Percentiles rank a stretch among this genome's conserved stretches.
phyloP scores from a whole-genome alignment of 2,113 vertebrate genomes.

The Platichthys flesus region DNA sequence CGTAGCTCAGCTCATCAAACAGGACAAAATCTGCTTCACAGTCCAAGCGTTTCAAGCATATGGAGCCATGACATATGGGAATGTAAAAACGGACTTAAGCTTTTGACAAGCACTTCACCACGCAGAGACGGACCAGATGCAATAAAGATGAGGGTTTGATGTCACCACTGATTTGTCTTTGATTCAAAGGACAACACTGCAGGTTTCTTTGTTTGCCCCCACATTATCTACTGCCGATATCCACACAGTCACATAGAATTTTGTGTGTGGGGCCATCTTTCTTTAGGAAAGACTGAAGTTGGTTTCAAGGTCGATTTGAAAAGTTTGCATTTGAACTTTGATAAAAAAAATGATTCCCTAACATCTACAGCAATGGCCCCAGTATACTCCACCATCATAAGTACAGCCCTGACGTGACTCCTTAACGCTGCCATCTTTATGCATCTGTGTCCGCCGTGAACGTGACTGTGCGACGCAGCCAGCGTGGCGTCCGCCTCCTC shows the following conservation, averaged over 20 bases:
- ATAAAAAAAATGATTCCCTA: too few relatives aligned
- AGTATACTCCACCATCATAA: too few relatives aligned
- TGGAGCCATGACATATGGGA: not conserved
- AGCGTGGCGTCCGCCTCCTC: conserved; percentile 5
- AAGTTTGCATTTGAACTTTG: too few relatives aligned
- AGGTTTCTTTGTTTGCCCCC: too few relatives aligned
- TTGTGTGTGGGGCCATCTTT: too few relatives aligned
- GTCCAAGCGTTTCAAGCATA: conserved; percentile 39
- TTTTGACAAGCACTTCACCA: conserved; percentile 27
- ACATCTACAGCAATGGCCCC: too few relatives aligned
- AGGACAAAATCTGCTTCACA: not conserved
- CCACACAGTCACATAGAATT: too few relatives aligned
- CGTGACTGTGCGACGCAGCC: conserved; percentile 7
- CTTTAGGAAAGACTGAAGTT: too few relatives aligned
- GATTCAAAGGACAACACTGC: too few relatives aligned
- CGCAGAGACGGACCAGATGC: conserved; percentile 36
- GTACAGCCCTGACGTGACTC: not conserved
- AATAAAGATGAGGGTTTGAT: conserved; percentile 48
- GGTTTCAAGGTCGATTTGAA: too few relatives aligned
- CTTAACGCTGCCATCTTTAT: conserved; percentile 47
- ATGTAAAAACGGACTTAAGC: not conserved
- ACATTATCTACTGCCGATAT: too few relatives aligned
- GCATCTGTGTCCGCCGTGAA: conserved; percentile 12
- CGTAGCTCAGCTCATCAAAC: not conserved
- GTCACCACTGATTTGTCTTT: not conserved